A percentile compares a stretch with the other conserved stretches of the same genome.
Evolutionary conservation across 2,113 vertebrate species (phyloP).

Genomic region (Charina bottae): DNA sequence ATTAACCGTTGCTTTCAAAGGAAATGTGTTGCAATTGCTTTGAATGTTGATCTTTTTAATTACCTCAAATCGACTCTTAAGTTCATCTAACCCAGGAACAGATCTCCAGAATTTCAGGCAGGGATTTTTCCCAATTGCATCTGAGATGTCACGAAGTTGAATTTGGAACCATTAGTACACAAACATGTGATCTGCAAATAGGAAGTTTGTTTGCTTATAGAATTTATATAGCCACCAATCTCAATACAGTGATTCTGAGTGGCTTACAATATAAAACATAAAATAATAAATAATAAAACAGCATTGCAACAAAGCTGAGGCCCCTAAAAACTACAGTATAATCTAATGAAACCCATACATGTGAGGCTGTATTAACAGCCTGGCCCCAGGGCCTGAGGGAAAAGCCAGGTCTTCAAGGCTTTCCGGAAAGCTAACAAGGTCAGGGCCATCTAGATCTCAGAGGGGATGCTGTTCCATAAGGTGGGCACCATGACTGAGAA

Average conservation of each 20-base stretch:
- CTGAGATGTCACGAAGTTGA: background rate
- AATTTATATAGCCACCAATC: background rate
- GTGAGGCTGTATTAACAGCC: background rate
- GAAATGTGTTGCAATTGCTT: background rate
- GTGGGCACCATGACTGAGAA: background rate
- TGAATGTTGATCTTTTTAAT: background rate
- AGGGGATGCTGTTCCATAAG: background rate
- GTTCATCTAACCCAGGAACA: background rate
- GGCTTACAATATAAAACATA: background rate
- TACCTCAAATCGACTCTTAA: too few relatives aligned
- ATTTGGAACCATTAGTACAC: background rate
- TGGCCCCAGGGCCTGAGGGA: background rate
- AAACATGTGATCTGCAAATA: background rate
- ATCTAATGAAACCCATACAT: background rate
- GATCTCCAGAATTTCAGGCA: background rate
- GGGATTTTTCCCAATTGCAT: background rate
- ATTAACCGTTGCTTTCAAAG: slow-evolving; percentile 37
- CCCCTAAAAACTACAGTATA: background rate
- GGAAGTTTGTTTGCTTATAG: background rate
- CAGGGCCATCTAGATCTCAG: background rate
- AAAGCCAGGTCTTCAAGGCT: background rate
- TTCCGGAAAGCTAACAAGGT: background rate
- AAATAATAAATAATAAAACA: background rate
- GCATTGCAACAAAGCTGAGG: background rate
- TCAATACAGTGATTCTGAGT: background rate